phyloP scores from a whole-genome alignment of 2,888 invertebrate species.

The Eugnorisma glareosa region DNA sequence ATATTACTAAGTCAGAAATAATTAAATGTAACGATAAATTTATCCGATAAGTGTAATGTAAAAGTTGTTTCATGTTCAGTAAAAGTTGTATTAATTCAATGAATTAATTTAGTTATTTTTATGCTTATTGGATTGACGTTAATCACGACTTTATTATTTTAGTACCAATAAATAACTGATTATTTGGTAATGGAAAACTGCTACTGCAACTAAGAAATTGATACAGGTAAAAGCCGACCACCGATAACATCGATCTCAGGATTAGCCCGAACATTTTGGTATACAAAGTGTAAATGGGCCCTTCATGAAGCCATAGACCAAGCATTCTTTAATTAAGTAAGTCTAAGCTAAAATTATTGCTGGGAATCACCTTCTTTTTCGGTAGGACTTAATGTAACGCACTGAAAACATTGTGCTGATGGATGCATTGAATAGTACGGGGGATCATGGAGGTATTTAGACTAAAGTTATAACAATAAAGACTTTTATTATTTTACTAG shows the following conservation, averaged over 20 bases:
- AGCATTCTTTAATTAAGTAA: too few species aligned
- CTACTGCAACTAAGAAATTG: not conserved
- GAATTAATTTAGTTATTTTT: constrained; percentile 25
- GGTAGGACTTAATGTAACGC: too few species aligned
- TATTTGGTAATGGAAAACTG: not conserved
- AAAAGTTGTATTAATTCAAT: constrained; percentile 47
- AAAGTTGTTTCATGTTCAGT: constrained; percentile 48
- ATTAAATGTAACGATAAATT: constrained; percentile 20
- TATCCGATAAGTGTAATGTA: constrained; percentile 26
- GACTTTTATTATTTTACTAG: too few species aligned
- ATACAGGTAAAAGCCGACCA: not conserved
- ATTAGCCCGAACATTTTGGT: not conserved
- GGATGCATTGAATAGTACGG: too few species aligned
- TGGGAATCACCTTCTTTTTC: too few species aligned
- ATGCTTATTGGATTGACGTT: constrained; percentile 5
- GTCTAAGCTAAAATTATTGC: too few species aligned
- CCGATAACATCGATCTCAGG: not conserved
- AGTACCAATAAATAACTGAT: not conserved
- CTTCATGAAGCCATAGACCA: too few species aligned
- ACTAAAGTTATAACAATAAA: too few species aligned
- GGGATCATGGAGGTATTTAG: too few species aligned
- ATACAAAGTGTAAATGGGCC: too few species aligned
- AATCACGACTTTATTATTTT: not conserved
- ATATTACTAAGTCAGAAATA: constrained; percentile 3
- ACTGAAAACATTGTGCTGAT: too few species aligned